These are phyloP conservation scores for Melanotaenia boesemani DNA, from an alignment of 2,797 vertebrate species.

Conservation along the genomic window DNA sequence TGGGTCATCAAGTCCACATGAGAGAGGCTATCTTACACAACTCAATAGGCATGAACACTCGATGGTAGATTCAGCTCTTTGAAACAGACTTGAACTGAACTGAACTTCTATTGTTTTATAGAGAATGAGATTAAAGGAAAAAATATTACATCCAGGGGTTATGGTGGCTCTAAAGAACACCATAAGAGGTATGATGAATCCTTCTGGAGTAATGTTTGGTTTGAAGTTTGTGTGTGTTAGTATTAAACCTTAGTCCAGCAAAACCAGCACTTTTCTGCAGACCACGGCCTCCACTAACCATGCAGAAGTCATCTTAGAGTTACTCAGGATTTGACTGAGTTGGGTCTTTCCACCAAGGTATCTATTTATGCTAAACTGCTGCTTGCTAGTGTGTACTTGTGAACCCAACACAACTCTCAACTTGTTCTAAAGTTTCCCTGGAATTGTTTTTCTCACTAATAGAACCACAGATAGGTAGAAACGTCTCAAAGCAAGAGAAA, in stretches of 20 bases:
- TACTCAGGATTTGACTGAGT: neutral
- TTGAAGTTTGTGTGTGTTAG: neutral
- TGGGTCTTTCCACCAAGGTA: neutral
- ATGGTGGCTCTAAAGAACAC: too few relatives aligned
- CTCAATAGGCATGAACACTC: conserved; percentile 35
- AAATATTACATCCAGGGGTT: conserved; percentile 6
- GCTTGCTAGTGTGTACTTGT: neutral
- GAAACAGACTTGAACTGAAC: conserved; percentile 32
- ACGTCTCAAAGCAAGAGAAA: neutral
- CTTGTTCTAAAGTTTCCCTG: neutral
- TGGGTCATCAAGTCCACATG: conserved; percentile 72
- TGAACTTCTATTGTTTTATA: conserved; percentile 17
- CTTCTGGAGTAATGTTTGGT: neutral
- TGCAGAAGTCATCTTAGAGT: neutral
- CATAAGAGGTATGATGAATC: too few relatives aligned
- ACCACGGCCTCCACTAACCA: neutral
- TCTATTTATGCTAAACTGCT: neutral
- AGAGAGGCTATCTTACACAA: conserved; percentile 57
- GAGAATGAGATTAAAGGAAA: conserved; percentile 19
- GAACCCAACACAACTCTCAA: conserved; percentile 5
- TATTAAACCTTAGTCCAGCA: neutral
- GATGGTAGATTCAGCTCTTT: conserved; percentile 31
- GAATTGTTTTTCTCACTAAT: neutral
- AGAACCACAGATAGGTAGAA: neutral
- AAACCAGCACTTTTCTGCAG: neutral